Evolutionary conservation across 2,113 vertebrate genomes (phyloP).

Genomic region (Salvator merianae): DNA sequence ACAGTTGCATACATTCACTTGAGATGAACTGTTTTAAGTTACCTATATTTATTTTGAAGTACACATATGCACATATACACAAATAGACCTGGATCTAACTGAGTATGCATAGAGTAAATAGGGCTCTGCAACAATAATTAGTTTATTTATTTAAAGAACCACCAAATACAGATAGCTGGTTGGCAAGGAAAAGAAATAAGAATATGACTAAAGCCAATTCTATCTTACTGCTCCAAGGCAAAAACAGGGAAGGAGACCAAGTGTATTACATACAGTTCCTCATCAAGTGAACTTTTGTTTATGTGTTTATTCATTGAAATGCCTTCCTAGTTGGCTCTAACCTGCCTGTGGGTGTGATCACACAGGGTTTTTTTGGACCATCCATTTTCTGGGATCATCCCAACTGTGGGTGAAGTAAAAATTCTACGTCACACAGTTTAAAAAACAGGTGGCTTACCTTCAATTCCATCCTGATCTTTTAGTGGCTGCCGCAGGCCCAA

Average conservation of each 20-base stretch:
- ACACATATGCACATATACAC: not conserved
- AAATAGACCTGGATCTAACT: not conserved
- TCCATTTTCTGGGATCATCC: no score
- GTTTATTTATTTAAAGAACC: not conserved
- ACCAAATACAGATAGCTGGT: not conserved
- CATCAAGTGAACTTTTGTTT: not conserved
- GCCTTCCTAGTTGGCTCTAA: not conserved
- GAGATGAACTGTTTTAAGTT: no score
- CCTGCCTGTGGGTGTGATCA: not conserved
- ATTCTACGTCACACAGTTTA: no score
- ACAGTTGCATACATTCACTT: constrained; percentile 5
- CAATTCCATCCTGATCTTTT: no score
- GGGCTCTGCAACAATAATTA: not conserved
- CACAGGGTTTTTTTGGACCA: no score
- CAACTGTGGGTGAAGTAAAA: no score
- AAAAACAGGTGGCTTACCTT: no score
- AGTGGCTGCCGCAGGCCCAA: no score
- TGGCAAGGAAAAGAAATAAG: not conserved
- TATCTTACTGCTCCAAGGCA: not conserved
- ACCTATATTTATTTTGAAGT: constrained; percentile 49
- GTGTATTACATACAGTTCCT: no score
- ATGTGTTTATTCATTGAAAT: not conserved
- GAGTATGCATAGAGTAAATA: not conserved
- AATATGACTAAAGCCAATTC: not conserved
- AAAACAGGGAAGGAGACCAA: not conserved